These are phyloP conservation scores for Cirrhinus mrigala DNA, from an alignment of 2,797 vertebrate genomes.

Conservation along the genomic window DNA sequence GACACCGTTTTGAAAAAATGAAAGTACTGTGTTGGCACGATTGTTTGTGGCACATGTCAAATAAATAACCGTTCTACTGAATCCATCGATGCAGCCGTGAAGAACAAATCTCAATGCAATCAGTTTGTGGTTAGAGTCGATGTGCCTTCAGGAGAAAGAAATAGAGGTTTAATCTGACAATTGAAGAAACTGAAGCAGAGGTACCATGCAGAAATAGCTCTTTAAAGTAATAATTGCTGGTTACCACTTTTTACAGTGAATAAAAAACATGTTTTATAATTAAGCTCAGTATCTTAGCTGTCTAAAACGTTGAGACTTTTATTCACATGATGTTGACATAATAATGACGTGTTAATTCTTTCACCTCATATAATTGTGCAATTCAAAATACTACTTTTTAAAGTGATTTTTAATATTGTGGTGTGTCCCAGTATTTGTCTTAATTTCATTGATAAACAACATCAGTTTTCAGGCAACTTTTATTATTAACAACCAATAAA, in stretches of 20 bases:
- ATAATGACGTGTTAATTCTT: too few relatives aligned
- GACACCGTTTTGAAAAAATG: background rate
- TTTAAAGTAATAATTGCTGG: background rate
- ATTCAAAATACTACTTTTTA: too few relatives aligned
- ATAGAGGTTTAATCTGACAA: background rate
- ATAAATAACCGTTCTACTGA: constrained; percentile 17
- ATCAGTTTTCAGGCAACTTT: too few relatives aligned
- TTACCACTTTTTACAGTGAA: background rate
- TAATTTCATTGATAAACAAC: too few relatives aligned
- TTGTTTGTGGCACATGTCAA: background rate
- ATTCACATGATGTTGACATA: too few relatives aligned
- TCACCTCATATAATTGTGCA: too few relatives aligned
- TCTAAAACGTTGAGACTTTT: too few relatives aligned
- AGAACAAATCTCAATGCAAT: background rate
- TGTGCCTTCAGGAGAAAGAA: background rate
- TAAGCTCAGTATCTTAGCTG: too few relatives aligned
- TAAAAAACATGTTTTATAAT: background rate
- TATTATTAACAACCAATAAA: too few relatives aligned
- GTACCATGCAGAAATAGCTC: background rate
- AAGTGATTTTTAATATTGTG: too few relatives aligned
- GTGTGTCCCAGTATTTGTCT: too few relatives aligned
- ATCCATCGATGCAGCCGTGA: constrained; percentile 9
- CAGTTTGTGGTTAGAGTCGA: background rate
- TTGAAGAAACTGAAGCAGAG: background rate
- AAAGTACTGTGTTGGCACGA: constrained; percentile 3